Conservation (phyloP, 2,113 vertebrate species). For the Tragelaphus imberbis region DNA sequence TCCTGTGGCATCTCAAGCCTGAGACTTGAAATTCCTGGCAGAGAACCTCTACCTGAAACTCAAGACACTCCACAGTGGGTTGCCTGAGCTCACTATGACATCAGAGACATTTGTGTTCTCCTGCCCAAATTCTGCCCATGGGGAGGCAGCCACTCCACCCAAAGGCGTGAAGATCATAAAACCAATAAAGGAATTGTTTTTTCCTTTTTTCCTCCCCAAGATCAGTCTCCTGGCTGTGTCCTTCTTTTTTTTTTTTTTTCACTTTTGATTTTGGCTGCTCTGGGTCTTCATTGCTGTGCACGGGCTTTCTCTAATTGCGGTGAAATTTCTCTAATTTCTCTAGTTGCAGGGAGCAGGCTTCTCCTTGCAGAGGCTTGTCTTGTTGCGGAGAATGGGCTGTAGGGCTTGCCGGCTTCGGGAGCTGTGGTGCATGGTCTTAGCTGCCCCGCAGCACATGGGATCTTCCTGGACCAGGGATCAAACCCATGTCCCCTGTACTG, state of each 20-base stretch:
- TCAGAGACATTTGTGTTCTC: background rate
- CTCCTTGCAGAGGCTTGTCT: background rate
- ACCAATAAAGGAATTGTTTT: background rate
- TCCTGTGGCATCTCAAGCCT: background rate
- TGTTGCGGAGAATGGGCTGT: background rate
- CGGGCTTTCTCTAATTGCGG: background rate
- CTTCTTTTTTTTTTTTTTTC: background rate
- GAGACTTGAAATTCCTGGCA: background rate
- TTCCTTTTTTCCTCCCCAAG: background rate
- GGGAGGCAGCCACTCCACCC: background rate
- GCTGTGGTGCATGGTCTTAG: background rate
- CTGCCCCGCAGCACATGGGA: background rate
- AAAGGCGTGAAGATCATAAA: background rate
- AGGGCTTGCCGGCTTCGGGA: background rate
- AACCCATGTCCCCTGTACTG: no score
- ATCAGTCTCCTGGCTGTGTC: background rate
- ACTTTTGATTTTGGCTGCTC: background rate
- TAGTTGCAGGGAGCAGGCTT: background rate
- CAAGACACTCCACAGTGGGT: accelerated
- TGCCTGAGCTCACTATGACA: background rate
- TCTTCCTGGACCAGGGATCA: background rate
- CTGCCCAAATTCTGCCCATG: background rate
- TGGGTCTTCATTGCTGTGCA: background rate
- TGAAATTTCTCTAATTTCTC: background rate
- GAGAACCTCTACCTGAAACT: background rate